Conservation (phyloP, 1,140 invertebrate species). For the Saxidomus purpurata region DNA sequence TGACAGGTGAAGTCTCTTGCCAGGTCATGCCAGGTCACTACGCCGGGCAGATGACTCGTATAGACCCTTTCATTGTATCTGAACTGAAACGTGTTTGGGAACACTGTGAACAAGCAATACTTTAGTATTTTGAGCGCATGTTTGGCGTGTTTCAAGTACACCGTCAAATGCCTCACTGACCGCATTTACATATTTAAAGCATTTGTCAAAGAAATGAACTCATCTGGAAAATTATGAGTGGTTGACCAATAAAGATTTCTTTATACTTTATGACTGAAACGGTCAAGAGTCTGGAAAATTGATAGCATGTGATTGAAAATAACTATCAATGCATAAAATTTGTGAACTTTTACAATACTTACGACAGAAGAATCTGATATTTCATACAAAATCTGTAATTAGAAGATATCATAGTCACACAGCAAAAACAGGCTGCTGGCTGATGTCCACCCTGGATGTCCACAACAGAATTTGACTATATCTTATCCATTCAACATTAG, state of each 20-base stretch:
- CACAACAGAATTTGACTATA: no score
- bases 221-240: background rate
- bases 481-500: no score
- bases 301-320: background rate
- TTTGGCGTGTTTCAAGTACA: conserved; percentile 3
- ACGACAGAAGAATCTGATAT: background rate
- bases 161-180: conserved; percentile 27
- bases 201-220: background rate
- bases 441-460: no score
- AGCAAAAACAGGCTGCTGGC: no score
- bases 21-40: no score
- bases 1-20: no score
- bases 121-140: background rate
- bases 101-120: no score
- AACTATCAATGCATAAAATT: background rate
- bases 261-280: background rate
- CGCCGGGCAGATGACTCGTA: no score
- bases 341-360: background rate
- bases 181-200: background rate
- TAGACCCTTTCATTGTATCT: no score
- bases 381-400: background rate
- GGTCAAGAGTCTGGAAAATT: background rate
- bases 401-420: background rate
- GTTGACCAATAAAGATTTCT: conserved; percentile 8
- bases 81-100: no score